phyloP scores from a whole-genome alignment of 2,888 invertebrate genomes.

The Xestoiulus laeticollis region DNA sequence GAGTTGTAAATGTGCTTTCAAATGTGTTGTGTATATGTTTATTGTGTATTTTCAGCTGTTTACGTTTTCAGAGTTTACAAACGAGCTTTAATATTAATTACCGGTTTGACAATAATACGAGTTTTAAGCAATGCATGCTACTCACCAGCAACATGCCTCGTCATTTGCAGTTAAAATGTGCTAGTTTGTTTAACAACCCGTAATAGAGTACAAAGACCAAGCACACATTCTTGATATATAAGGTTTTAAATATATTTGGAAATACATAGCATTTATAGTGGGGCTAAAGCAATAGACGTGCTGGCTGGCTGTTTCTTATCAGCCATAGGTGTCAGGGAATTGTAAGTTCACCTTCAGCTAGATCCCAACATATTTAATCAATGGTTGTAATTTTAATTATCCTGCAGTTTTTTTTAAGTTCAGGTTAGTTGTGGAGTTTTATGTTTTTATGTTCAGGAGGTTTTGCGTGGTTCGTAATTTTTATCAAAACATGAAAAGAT shows the following conservation, averaged over 20 bases:
- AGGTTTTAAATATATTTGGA: background rate
- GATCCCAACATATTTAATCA: background rate
- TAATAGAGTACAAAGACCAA: background rate
- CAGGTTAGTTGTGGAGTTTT: too few species aligned
- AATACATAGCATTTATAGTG: background rate
- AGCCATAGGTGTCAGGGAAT: background rate
- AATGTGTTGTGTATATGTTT: background rate
- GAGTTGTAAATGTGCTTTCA: background rate
- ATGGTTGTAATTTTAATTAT: background rate
- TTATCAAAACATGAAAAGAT: too few species aligned
- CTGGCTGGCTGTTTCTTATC: background rate
- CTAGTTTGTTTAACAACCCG: background rate
- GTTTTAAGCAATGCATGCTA: background rate
- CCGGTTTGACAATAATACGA: background rate
- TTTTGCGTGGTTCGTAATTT: too few species aligned
- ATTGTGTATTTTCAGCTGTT: background rate
- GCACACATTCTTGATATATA: background rate
- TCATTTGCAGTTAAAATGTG: background rate
- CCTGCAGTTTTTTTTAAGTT: too few species aligned
- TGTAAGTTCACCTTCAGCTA: background rate
- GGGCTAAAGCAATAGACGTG: background rate
- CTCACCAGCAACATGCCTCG: background rate
- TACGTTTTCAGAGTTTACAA: constrained; percentile 19
- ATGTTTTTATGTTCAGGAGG: too few species aligned
- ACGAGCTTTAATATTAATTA: constrained; percentile 3